A percentile compares a stretch with the other conserved stretches of the same genome.
These are phyloP conservation scores for Nemopilema nomurai DNA, from an alignment of 30 jellyfish, hydroid and myxozoan species.

Conservation along the genomic window DNA sequence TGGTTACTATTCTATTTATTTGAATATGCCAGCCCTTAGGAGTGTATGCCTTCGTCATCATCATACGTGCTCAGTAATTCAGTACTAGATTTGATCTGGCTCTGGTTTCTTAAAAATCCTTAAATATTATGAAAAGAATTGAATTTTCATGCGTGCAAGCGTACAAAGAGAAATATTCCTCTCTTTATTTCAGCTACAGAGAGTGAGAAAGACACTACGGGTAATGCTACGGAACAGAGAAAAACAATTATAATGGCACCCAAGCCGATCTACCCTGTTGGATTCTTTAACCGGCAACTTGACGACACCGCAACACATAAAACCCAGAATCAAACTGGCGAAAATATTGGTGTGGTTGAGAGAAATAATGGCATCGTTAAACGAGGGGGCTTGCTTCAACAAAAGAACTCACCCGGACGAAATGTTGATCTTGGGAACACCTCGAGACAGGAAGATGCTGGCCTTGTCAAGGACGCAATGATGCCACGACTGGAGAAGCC, in stretches of 20 bases:
- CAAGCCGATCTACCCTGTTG: conserved; percentile 56
- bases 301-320: neutral
- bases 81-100: no score
- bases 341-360: neutral
- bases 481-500: conserved; percentile 43
- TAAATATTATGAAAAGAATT: no score
- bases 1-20: no score
- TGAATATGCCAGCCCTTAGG: no score
- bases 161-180: neutral
- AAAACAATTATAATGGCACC: conserved; percentile 40
- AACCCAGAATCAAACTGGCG: neutral
- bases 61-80: no score
- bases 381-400: neutral
- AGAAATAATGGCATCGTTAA: neutral
- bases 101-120: no score
- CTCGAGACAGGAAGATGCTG: neutral
- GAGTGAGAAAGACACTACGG: neutral
- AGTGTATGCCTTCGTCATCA: no score
- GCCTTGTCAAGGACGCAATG: conserved; percentile 64
- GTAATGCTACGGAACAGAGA: neutral
- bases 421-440: neutral
- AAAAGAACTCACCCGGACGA: neutral
- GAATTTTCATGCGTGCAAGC: no score
- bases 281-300: neutral
- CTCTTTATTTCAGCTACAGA: neutral